Evolutionary conservation across 2,113 vertebrate species (phyloP).

Genomic region (Hassar affinis): DNA sequence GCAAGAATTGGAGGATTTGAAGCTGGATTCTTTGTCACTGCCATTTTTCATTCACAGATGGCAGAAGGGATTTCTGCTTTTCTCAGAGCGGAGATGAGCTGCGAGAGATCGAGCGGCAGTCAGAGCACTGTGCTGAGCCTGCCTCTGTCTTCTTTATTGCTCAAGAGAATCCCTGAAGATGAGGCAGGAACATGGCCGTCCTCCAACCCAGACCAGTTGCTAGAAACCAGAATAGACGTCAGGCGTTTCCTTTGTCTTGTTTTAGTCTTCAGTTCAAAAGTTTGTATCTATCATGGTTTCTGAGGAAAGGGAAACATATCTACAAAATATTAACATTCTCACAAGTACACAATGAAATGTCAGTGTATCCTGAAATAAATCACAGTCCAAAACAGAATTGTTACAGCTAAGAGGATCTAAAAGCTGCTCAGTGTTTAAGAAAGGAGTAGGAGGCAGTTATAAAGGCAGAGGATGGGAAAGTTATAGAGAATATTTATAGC

Average conservation of each 20-base stretch:
- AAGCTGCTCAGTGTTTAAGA: neutral
- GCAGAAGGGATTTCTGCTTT: slow-evolving; percentile 41
- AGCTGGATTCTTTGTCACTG: slow-evolving; percentile 37
- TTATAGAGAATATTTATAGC: neutral
- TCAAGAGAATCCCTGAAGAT: slow-evolving; percentile 35
- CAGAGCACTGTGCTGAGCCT: slow-evolving; percentile 9
- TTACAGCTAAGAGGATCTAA: neutral
- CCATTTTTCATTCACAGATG: slow-evolving; percentile 44
- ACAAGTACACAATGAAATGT: neutral
- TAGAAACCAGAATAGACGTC: slow-evolving; percentile 3
- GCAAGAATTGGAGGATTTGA: slow-evolving; percentile 52
- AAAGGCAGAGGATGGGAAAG: neutral
- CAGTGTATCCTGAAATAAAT: neutral
- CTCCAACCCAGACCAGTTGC: slow-evolving; percentile 19
- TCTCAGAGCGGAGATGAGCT: slow-evolving; percentile 37
- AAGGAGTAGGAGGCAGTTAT: neutral
- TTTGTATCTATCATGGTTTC: neutral
- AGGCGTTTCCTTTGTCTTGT: neutral
- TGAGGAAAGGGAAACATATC: too few relatives aligned
- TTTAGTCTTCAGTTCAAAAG: neutral
- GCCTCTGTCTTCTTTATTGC: slow-evolving; percentile 34
- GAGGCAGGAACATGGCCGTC: slow-evolving; percentile 27
- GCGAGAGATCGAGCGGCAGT: slow-evolving; percentile 2
- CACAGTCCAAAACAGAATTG: too few relatives aligned
- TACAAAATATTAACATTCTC: neutral